These are phyloP conservation scores for Microtus richardsoni DNA, from an alignment of 2,113 vertebrate genomes.

Conservation along the genomic window DNA sequence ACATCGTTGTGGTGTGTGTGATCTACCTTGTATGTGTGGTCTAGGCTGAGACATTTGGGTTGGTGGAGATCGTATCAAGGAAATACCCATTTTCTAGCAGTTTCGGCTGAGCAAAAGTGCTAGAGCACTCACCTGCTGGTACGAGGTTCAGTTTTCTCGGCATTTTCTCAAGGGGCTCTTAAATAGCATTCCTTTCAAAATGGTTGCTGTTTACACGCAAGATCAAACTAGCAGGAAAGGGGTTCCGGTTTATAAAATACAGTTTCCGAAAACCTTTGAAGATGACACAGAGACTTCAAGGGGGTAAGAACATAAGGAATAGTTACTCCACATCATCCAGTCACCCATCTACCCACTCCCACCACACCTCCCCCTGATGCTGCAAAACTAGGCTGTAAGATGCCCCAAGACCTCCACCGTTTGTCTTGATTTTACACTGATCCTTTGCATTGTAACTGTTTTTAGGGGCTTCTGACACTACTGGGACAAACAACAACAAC, in stretches of 20 bases:
- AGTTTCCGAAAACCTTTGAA: slow-evolving; percentile 64
- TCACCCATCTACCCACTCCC: fast-evolving
- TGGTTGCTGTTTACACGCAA: slow-evolving; percentile 37
- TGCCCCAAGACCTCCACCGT: background rate
- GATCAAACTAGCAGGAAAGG: slow-evolving; percentile 39
- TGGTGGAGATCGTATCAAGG: background rate
- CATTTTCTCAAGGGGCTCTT: slow-evolving; percentile 55
- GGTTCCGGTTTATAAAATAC: background rate
- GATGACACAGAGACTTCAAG: slow-evolving; percentile 54
- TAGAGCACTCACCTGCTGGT: background rate
- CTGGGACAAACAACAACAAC: background rate
- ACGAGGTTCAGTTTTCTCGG: background rate
- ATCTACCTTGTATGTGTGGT: background rate
- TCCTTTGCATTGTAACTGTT: background rate
- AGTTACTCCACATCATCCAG: background rate
- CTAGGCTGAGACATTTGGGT: background rate
- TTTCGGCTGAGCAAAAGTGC: background rate
- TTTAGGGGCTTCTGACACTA: background rate
- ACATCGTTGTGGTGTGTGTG: background rate
- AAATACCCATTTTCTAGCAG: background rate
- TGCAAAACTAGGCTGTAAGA: background rate
- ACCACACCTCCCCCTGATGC: background rate
- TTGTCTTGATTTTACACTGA: background rate
- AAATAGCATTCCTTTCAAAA: slow-evolving; percentile 52
- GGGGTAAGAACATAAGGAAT: background rate